A percentile compares a stretch with the other conserved stretches of the same genome.
These are phyloP conservation scores for Oxytorus armatus DNA, from an alignment of 2,888 invertebrate genomes.

Conservation along the genomic window DNA sequence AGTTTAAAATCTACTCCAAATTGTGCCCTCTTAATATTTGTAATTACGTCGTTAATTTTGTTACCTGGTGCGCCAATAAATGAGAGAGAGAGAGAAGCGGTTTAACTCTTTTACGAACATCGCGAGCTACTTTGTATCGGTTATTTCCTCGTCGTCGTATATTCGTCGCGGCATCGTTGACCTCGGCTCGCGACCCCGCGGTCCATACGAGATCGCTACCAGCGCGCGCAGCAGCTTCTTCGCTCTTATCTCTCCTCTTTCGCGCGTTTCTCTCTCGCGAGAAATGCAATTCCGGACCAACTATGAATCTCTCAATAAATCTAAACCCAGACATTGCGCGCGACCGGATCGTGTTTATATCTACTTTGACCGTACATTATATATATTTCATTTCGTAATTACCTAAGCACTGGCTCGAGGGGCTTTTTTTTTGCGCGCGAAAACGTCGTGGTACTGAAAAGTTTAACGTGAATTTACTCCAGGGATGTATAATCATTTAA, in stretches of 20 bases:
- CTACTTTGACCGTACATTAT: background rate
- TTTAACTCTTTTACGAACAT: constrained; percentile 19
- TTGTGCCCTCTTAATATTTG: constrained; percentile 70
- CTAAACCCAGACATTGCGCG: constrained; percentile 24
- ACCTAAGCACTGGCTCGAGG: too few species aligned
- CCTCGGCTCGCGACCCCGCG: constrained; percentile 47
- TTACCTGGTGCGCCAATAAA: constrained; percentile 8
- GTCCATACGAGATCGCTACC: constrained; percentile 39
- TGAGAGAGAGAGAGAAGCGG: constrained; percentile 4
- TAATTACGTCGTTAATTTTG: constrained; percentile 71
- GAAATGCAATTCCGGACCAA: constrained; percentile 1
- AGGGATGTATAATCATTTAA: too few species aligned
- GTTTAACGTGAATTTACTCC: too few species aligned
- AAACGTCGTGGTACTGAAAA: too few species aligned
- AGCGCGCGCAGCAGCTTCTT: background rate
- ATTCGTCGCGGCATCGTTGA: constrained; percentile 56
- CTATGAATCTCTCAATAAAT: constrained; percentile 32
- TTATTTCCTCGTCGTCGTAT: constrained; percentile 44
- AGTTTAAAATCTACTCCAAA: constrained; percentile 71
- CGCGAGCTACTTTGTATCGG: constrained; percentile 52
- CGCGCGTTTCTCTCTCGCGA: background rate
- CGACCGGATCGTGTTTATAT: constrained; percentile 3
- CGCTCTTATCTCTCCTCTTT: too few species aligned
- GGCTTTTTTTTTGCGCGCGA: too few species aligned
- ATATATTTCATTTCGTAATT: background rate